Base-by-base conservation (phyloP, 1,140 invertebrate species). In the Archegozetes longisetosus region DNA sequence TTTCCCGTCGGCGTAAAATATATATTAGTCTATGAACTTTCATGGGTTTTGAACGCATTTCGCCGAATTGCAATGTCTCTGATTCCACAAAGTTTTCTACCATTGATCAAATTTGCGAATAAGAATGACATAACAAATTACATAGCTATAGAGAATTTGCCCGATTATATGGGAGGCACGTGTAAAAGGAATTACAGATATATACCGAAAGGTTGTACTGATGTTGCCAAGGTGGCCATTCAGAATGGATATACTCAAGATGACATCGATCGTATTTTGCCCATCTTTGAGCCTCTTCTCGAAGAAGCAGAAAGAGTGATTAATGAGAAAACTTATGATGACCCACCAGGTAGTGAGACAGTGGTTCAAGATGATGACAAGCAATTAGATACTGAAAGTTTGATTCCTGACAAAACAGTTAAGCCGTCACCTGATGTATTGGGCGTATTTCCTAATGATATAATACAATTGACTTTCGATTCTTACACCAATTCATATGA, bases 1-100 rank as follows among this genome's bases (percentile, higher is more conserved):
- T 61, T 58, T 32, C 62, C 62, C 12, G 29, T 51, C 14, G 61
- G 62, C 24, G 13, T 64, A 17, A 61, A 61, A 53, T 61, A 61
- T 58, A 53, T 64, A 29, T 22, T 61, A 13, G 52, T 64, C 23
- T 52, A 56, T 25, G 50, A 64, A n/a, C 25, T 64, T 13, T 60
- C 58, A 3, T 64, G 62, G 62, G 23, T 61, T 26, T 47, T 64
- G 49, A 56, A 60, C 48, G 55, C 53, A 46, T 47, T 58, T 20
- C 40, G 58, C 20, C 14, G 32, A n/a, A 57, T 49, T 3, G 59
- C 59, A 14, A 50, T 58, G 14, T 24, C 58, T 9, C 50, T 60
- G n/a, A 17, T 64, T 12, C 62, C 62, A 40, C 24, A 24, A 17
- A 13, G 6, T 9, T 60, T 52, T 29, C 2, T 23, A 20, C 14